Base-by-base conservation (phyloP, 2,797 vertebrate genomes). In the Botia kubotai region DNA sequence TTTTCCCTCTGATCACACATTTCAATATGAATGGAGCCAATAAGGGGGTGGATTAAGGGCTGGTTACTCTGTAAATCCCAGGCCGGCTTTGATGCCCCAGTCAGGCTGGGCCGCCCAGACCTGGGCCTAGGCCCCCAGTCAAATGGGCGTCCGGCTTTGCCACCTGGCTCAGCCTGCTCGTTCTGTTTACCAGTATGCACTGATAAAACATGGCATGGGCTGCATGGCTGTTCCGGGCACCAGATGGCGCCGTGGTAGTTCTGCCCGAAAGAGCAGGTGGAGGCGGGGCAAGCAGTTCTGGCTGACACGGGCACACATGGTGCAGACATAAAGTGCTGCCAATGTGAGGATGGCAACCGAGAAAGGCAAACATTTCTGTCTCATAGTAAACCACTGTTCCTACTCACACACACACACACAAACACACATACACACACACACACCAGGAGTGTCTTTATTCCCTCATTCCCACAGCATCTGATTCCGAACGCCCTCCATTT, bases 1-100 rank as follows among this genome's bases (percentile, higher is more conserved):
- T 91, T 89, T 92, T 92, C 91, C 23, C 23, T 94, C 92, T 95
- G 94, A 95, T 95, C 90, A 88, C 92, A 88, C 91, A 95, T 95
- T 97, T 95, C 94, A 96, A 95, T 95, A 93, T 95, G 93, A 95
- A 95, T 93, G 86, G 93, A 94, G 88, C 89, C 92, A 95, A 94
- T 95, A 94, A 93, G 93, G 93, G 75, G 90, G 89, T 92, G 93
- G 93, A 94, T 94, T 93, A 94, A 72, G 91, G 90, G 93, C 93
- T 93, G 91, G 92, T 93, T 94, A 93, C 92, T 94, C 93, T 92
- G 90, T 91, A 93, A 94, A 94, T 95, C 93, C 94, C 86, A 88
- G 91, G 90, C 91, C 80, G 75, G 85, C 91, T 93, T 89, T 90
- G 89, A 94, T 93, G 92, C 89, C 84, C 93, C 89, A 39, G 62